phyloP scores from a whole-genome alignment of 2,797 vertebrate species.

The Vireo griseus region DNA sequence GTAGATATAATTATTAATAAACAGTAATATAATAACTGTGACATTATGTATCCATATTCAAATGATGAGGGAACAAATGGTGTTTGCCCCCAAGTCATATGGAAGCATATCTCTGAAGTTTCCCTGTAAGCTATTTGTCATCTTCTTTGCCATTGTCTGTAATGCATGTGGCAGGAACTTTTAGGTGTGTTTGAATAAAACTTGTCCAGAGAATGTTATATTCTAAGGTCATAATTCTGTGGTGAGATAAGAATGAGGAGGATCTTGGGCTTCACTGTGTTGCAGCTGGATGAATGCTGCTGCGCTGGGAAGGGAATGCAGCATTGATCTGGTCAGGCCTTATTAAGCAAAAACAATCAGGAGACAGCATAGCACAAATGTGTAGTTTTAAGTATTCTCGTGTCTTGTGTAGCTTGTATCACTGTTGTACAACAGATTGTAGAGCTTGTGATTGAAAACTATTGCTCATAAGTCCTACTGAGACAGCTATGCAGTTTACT shows the following conservation, averaged over 20 bases:
- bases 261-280: neutral
- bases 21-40: neutral
- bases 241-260: neutral
- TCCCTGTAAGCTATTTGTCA: neutral
- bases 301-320: neutral
- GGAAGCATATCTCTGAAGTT: accelerated
- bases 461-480: neutral
- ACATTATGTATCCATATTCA: neutral
- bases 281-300: neutral
- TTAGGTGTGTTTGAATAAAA: neutral
- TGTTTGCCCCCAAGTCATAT: neutral
- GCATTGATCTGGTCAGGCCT: neutral
- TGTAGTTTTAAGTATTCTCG: neutral
- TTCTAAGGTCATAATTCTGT: neutral
- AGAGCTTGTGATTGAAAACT: slow-evolving; percentile 4
- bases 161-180: neutral
- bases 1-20: neutral
- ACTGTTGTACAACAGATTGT: neutral
- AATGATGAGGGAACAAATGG: neutral
- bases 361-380: neutral
- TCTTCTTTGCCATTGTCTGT: neutral
- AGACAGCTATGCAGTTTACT: neutral
- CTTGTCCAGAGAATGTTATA: neutral
- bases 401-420: neutral
- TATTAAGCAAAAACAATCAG: neutral